Evolutionary conservation across 2,113 vertebrate genomes (phyloP), one percentile per base, ranked within the genome.

Genomic region (Campylorhamphus procurvoides): DNA sequence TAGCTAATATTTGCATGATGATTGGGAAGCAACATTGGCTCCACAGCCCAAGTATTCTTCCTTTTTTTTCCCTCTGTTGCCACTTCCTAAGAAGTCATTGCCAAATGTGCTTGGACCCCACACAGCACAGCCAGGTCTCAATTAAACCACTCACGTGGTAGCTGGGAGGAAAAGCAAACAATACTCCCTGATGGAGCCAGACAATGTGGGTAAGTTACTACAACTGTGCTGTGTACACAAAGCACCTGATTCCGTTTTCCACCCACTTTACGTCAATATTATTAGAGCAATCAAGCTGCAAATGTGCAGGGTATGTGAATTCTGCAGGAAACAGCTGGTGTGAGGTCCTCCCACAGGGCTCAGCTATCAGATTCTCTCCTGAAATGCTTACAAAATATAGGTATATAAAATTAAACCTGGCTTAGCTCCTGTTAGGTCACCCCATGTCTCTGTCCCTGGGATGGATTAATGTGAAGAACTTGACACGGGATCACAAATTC

Each of bases 91-190:
- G 60, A 56, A 84, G 53, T 37, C 23, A 2, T 39, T 88, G 85
- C 92, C 90, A 95, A 86, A 59, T 42, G 14, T 46, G 53, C 75
- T 29, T 69, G 90, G 79, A 69, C 10, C 23, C 52, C 53, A 19
- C 24, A 23, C 9, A 83, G 85, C 88, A 92, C 88, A 73, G 58
- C 27, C 72, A 35, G 85, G 85, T 67, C 92, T 76, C 88, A 62
- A 1, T 90, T 40, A 75, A 92, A 77, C 6, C 39, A 4, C 40
- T 93, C 37, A 73, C 40, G 2, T 46, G 81, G 78, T 37, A 50
- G 37, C 4, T 71, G 94, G 75, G 63, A 94, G 90, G 85, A 90
- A 94, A 93, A 23, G 79, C 88, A 95, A 94, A 93, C 92, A 95
- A 74, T 15, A 1, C 40, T 91, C 63, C 46, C 58, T 33, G 92